Conservation (phyloP, 37 sponge, comb jelly and placozoan genomes). For the Agelas oroides region DNA sequence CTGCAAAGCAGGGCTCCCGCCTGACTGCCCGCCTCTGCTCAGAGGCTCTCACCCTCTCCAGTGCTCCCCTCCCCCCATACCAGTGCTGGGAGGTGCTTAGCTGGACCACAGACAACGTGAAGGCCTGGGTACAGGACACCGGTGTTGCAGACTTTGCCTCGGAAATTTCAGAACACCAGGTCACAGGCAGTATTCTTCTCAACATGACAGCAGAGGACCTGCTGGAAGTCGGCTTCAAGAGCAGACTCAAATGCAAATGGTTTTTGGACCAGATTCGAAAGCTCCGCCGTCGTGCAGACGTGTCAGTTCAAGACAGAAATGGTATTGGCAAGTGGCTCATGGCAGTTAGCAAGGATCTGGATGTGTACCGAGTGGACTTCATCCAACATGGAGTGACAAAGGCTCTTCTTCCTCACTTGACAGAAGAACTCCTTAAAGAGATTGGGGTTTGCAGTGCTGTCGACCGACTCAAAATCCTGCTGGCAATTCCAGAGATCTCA, state of each 20-base stretch:
- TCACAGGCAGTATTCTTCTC: constrained; percentile 51
- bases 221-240: constrained; percentile 32
- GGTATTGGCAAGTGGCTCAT: constrained; percentile 51
- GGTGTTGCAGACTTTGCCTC: constrained; percentile 36
- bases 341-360: constrained; percentile 16
- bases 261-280: constrained; percentile 27
- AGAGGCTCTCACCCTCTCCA: constrained; percentile 26
- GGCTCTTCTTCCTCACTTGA: constrained; percentile 40
- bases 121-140: constrained; percentile 27
- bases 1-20: constrained; percentile 43
- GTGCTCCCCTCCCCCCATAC: constrained; percentile 32
- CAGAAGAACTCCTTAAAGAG: constrained; percentile 15
- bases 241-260: constrained; percentile 30
- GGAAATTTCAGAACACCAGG: constrained; percentile 3
- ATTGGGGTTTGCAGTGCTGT: constrained; percentile 29
- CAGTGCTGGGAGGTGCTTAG: constrained; percentile 47
- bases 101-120: constrained; percentile 38
- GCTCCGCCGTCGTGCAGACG: constrained; percentile 47
- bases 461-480: constrained; percentile 29
- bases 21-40: constrained; percentile 35
- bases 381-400: constrained; percentile 28
- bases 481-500: not conserved
- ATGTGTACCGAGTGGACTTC: constrained; percentile 47
- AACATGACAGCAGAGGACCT: constrained; percentile 40
- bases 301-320: constrained; percentile 25